Percentiles rank a stretch among this genome's conserved stretches.
phyloP scores from a whole-genome alignment of 2,888 invertebrate species.

The Spilosoma lubricipeda region DNA sequence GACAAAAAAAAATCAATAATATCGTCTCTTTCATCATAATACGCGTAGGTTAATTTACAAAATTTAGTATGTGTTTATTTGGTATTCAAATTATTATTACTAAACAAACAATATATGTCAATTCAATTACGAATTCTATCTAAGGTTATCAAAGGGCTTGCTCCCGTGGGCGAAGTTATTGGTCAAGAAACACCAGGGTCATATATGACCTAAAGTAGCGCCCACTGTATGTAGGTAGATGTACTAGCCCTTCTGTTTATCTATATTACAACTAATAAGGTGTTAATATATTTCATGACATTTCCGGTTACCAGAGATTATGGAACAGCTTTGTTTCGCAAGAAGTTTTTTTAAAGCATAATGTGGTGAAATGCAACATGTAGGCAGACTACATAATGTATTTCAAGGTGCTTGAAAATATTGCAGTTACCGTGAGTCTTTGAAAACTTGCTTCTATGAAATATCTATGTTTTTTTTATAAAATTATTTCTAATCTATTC shows the following conservation, averaged over 20 bases:
- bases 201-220: conserved; percentile 36
- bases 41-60: conserved; percentile 18
- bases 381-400: neutral
- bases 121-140: conserved; percentile 16
- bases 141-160: conserved; percentile 32
- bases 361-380: too few species aligned
- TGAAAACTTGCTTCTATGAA: too few species aligned
- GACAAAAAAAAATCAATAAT: neutral
- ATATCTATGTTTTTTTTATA: too few species aligned
- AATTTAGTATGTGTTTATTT: conserved; percentile 1
- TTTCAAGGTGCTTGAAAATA: neutral
- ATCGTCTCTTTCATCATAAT: conserved; percentile 4
- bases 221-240: conserved; percentile 39
- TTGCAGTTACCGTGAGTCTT: too few species aligned
- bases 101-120: conserved; percentile 15
- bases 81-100: conserved; percentile 1
- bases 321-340: neutral
- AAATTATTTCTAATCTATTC: too few species aligned
- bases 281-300: conserved; percentile 4
- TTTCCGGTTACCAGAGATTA: conserved; percentile 9
- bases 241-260: conserved; percentile 10
- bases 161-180: conserved; percentile 40
- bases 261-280: conserved; percentile 6
- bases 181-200: conserved; percentile 37
- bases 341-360: neutral